phyloP scores from a whole-genome alignment of 2,888 invertebrate genomes.

The Euplagia quadripunctaria region DNA sequence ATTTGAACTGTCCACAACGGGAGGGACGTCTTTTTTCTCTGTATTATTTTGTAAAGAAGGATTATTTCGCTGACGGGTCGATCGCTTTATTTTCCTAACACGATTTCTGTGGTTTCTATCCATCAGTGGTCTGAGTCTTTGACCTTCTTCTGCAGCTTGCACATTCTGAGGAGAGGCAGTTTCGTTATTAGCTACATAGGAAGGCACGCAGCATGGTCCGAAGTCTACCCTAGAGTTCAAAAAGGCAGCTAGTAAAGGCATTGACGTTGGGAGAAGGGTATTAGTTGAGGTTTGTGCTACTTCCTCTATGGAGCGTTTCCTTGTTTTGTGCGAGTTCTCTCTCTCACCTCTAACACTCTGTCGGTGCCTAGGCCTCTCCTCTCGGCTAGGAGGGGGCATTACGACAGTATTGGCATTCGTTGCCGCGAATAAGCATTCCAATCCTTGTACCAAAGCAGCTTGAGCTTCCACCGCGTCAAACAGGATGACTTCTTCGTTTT shows the following conservation, averaged over 20 bases:
- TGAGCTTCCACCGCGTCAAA: slow-evolving; percentile 85
- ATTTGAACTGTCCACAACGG: slow-evolving; percentile 64
- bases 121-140: slow-evolving; percentile 79
- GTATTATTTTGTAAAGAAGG: slow-evolving; percentile 66
- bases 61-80: slow-evolving; percentile 83
- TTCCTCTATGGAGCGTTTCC: slow-evolving; percentile 87
- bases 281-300: slow-evolving; percentile 90
- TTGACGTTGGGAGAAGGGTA: slow-evolving; percentile 89
- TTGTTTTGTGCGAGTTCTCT: slow-evolving; percentile 77
- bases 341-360: slow-evolving; percentile 81
- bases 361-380: slow-evolving; percentile 74
- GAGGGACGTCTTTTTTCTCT: slow-evolving; percentile 69
- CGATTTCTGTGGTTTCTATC: slow-evolving; percentile 83
- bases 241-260: slow-evolving; percentile 89
- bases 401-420: slow-evolving; percentile 84
- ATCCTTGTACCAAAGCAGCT: slow-evolving; percentile 87
- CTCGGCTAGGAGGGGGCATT: slow-evolving; percentile 80
- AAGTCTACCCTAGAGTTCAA: slow-evolving; percentile 88
- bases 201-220: slow-evolving; percentile 77
- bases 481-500: slow-evolving; percentile 77
- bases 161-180: slow-evolving; percentile 65
- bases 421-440: slow-evolving; percentile 83
- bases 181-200: slow-evolving; percentile 61
- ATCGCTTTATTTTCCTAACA: slow-evolving; percentile 86
- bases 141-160: slow-evolving; percentile 72